Conservation (phyloP, 2,888 invertebrate genomes). For the Pogonocherus hispidulus region DNA sequence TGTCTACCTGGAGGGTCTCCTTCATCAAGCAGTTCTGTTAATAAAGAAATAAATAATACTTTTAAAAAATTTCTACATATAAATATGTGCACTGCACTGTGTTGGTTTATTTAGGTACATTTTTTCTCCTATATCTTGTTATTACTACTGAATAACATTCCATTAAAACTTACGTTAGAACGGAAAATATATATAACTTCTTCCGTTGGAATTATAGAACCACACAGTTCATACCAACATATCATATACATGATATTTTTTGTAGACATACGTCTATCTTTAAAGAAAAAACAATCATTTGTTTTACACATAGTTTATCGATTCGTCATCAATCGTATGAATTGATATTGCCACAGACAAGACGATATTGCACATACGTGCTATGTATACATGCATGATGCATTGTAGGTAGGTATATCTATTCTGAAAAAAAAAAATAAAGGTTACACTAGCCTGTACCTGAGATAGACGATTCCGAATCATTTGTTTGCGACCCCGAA, state of each 20-base stretch:
- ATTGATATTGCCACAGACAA: too few relatives aligned
- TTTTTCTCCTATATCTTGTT: background rate
- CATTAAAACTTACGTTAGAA: conserved; percentile 6
- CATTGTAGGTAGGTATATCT: background rate
- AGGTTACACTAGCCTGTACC: conserved; percentile 1
- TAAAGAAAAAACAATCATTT: background rate
- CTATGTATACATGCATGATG: conserved; percentile 7
- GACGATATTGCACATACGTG: conserved; percentile 7
- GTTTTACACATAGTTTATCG: background rate
- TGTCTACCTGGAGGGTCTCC: too few relatives aligned
- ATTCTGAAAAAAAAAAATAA: background rate
- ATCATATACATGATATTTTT: background rate
- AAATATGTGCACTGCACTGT: conserved; percentile 39
- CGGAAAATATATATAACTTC: background rate
- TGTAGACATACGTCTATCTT: background rate
- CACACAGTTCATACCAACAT: background rate
- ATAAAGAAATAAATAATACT: background rate
- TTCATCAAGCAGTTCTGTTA: background rate
- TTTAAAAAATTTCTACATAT: background rate
- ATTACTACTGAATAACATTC: conserved; percentile 11
- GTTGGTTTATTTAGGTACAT: background rate
- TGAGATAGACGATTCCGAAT: conserved; percentile 11
- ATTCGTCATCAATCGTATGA: background rate
- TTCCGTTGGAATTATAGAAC: conserved; percentile 5
- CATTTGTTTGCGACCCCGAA: conserved; percentile 1